Evolutionary conservation across 2,888 invertebrate genomes (phyloP).

Genomic region (Chrysomela aeneicollis): DNA sequence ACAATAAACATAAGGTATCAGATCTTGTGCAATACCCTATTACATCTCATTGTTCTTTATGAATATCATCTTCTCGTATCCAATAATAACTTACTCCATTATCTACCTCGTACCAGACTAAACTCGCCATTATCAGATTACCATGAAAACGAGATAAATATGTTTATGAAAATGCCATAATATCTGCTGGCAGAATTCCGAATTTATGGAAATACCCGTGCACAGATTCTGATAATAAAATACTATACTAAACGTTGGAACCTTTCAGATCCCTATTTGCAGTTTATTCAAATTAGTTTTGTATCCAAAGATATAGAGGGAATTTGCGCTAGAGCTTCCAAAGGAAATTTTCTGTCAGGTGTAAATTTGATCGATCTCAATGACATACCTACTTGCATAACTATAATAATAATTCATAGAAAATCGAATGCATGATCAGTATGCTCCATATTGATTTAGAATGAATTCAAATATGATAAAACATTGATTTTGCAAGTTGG

Average conservation of each 20-base stretch:
- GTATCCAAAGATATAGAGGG: slow-evolving; percentile 49
- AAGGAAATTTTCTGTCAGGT: slow-evolving; percentile 39
- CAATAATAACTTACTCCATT: background rate
- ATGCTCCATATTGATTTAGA: too few species aligned
- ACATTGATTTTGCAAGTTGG: too few species aligned
- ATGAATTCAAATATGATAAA: too few species aligned
- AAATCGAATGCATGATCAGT: too few species aligned
- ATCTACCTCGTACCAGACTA: background rate
- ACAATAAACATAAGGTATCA: too few species aligned
- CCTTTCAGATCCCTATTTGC: slow-evolving; percentile 57
- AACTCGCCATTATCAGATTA: slow-evolving; percentile 24
- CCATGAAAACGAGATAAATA: slow-evolving; percentile 28
- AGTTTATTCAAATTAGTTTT: slow-evolving; percentile 59
- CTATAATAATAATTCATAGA: too few species aligned
- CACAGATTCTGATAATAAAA: slow-evolving; percentile 29
- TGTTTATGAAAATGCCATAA: slow-evolving; percentile 31
- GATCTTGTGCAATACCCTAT: too few species aligned
- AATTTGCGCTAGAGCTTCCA: slow-evolving; percentile 45
- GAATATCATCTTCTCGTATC: background rate
- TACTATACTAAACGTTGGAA: slow-evolving; percentile 38
- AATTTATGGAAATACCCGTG: slow-evolving; percentile 29
- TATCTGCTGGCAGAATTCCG: slow-evolving; percentile 31
- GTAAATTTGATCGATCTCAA: slow-evolving; percentile 55
- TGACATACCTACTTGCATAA: too few species aligned
- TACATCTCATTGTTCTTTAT: too few species aligned